Percentiles rank a stretch among this genome's conserved stretches.
Conservation (phyloP, 2,113 vertebrate species). For the Charadrius vociferus region DNA sequence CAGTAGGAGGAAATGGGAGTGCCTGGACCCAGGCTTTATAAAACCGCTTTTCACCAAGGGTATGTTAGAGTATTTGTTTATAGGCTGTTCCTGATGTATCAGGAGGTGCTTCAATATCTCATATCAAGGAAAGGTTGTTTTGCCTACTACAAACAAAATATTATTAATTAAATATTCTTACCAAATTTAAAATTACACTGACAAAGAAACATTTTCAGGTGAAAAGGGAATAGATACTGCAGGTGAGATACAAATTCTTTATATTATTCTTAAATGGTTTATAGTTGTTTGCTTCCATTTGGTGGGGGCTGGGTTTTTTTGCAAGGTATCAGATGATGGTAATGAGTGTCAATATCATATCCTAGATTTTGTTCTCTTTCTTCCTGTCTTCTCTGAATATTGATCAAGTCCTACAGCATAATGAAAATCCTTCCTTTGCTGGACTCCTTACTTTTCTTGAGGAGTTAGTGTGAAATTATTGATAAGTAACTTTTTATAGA, state of each 20-base stretch:
- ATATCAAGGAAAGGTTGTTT: accelerated
- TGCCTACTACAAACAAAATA: accelerated
- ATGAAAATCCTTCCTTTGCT: background rate
- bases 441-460: background rate
- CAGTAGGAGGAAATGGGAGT: background rate
- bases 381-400: background rate
- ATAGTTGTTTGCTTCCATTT: background rate
- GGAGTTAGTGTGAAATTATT: background rate
- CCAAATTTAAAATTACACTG: accelerated
- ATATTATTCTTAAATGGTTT: accelerated
- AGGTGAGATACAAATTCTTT: background rate
- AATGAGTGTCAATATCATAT: background rate
- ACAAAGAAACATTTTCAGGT: background rate
- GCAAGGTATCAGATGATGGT: background rate
- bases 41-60: background rate
- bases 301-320: background rate
- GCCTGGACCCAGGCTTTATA: background rate
- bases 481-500: background rate
- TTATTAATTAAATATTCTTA: background rate
- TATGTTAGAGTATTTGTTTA: background rate
- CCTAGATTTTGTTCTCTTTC: background rate
- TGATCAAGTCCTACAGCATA: background rate
- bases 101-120: accelerated
- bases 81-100: background rate
- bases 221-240: background rate